phyloP scores from a whole-genome alignment of 1,140 invertebrate genomes.

The Heliconius melpomene region DNA sequence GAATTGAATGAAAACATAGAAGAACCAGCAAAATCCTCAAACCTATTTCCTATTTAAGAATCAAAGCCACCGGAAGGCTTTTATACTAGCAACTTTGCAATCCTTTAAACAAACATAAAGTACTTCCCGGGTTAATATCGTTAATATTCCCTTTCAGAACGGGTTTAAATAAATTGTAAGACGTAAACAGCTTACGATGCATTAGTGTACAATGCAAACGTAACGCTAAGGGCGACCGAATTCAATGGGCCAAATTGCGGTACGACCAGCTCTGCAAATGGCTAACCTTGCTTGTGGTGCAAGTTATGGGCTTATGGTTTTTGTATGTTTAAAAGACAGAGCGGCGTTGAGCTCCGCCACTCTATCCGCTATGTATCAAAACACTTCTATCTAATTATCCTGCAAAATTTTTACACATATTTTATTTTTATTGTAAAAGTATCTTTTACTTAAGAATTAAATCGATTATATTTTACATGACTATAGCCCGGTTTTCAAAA shows the following conservation, averaged over 20 bases:
- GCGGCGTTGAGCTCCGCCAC: too few relatives aligned
- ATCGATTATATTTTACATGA: too few relatives aligned
- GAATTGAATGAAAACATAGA: not conserved
- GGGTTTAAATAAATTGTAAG: slow-evolving; percentile 42
- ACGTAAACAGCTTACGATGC: slow-evolving; percentile 50
- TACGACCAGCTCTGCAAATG: slow-evolving; percentile 54
- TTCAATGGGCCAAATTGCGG: slow-evolving; percentile 63
- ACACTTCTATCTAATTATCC: too few relatives aligned
- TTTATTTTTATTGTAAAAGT: too few relatives aligned
- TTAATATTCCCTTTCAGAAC: slow-evolving; percentile 19
- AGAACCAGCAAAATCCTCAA: not conserved
- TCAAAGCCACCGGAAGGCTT: not conserved
- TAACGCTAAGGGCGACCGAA: slow-evolving; percentile 53
- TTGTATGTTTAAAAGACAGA: too few relatives aligned
- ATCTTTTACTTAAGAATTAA: too few relatives aligned
- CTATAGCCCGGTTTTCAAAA: too few relatives aligned
- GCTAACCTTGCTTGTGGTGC: slow-evolving; percentile 40
- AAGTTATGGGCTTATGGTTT: slow-evolving; percentile 10
- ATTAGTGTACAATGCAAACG: slow-evolving; percentile 50
- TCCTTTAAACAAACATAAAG: slow-evolving; percentile 6
- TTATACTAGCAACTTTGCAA: not conserved
- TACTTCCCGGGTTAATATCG: slow-evolving; percentile 17
- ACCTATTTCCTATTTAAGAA: not conserved
- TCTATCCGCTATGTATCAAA: too few relatives aligned
- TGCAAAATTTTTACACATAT: too few relatives aligned